A percentile compares a stretch with the other conserved stretches of the same genome.
These are phyloP conservation scores for Papilio helenus DNA, from an alignment of 1,140 invertebrate genomes.

Conservation along the genomic window DNA sequence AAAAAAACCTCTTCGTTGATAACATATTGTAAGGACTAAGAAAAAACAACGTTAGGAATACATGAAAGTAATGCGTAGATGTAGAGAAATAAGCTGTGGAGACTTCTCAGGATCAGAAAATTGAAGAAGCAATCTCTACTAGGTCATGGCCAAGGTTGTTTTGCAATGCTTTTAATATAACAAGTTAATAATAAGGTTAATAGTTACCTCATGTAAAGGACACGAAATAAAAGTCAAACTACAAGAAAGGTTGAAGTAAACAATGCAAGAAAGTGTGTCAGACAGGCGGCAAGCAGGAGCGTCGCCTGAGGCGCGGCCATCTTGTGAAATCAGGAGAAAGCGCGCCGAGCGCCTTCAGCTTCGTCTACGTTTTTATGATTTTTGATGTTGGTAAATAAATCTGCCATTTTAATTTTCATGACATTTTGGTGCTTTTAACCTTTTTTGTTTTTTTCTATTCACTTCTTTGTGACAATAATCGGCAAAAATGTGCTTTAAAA, in stretches of 20 bases:
- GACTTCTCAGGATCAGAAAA: neutral
- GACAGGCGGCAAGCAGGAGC: slow-evolving; percentile 30
- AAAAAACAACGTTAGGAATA: neutral
- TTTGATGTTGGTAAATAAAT: slow-evolving; percentile 11
- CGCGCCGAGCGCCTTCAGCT: slow-evolving; percentile 7
- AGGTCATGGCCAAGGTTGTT: neutral
- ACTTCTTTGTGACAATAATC: neutral
- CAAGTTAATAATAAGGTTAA: neutral
- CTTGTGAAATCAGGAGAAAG: slow-evolving; percentile 40
- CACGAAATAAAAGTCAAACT: slow-evolving; percentile 35
- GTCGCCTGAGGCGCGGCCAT: slow-evolving; percentile 29
- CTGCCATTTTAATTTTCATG: slow-evolving; percentile 1
- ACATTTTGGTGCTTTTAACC: neutral
- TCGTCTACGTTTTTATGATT: slow-evolving; percentile 2
- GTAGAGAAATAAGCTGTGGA: neutral
- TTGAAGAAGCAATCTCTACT: neutral
- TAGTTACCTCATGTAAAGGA: slow-evolving; percentile 6
- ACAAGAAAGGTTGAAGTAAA: slow-evolving; percentile 21
- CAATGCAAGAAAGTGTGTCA: slow-evolving; percentile 39
- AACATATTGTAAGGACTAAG: neutral
- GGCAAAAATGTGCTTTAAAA: neutral
- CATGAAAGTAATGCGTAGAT: neutral
- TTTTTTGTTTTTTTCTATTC: neutral
- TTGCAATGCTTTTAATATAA: neutral
- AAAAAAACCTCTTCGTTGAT: neutral